phyloP scores from a whole-genome alignment of 2,113 vertebrate genomes.

The Sylvia atricapilla region DNA sequence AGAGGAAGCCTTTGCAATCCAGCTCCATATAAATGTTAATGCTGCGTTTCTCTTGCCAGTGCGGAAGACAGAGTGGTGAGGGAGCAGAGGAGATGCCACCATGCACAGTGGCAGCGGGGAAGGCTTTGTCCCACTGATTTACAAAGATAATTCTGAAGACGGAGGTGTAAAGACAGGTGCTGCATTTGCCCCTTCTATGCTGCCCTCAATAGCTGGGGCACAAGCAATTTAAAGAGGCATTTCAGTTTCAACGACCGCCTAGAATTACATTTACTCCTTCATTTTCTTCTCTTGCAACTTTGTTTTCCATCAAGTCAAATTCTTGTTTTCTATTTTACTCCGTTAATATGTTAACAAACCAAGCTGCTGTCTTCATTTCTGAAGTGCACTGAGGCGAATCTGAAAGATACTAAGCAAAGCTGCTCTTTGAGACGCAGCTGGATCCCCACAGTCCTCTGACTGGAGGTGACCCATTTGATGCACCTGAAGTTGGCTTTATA shows the following conservation, averaged over 20 bases:
- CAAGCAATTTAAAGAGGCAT: background rate
- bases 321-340: background rate
- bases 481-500: background rate
- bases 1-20: background rate
- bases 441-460: background rate
- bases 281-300: background rate
- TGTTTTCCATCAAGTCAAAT: background rate
- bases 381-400: background rate
- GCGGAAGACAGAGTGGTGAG: background rate
- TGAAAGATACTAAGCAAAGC: background rate
- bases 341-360: background rate
- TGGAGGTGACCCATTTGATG: background rate
- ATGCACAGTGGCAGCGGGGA: accelerated
- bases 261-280: background rate
- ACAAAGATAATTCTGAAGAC: background rate
- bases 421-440: background rate
- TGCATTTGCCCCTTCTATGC: background rate
- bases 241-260: background rate
- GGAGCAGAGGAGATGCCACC: background rate
- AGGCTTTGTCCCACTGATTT: background rate
- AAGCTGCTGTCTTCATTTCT: background rate
- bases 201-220: background rate
- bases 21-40: background rate
- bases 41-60: background rate
- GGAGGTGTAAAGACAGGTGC: background rate